These are phyloP conservation scores for Atethmia centrago DNA, from an alignment of 2,888 invertebrate genomes.

Conservation along the genomic window DNA sequence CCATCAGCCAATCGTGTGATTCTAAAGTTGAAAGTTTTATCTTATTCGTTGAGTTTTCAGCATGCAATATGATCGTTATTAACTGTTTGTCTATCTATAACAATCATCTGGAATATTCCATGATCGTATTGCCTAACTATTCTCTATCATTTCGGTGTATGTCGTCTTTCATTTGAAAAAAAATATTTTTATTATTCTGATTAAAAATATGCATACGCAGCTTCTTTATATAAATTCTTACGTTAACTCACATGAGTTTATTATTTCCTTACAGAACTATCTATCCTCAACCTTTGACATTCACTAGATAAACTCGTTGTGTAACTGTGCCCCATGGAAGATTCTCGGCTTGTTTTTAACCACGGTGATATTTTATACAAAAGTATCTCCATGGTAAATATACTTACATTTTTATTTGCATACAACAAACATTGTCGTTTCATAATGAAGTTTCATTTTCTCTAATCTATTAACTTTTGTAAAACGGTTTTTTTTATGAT, in stretches of 20 bases:
- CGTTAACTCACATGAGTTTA: background rate
- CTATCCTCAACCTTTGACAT: conserved; percentile 51
- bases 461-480: background rate
- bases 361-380: background rate
- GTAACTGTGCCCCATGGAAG: conserved; percentile 31
- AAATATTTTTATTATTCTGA: background rate
- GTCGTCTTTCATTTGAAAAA: background rate
- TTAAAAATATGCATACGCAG: background rate
- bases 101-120: background rate
- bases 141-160: background rate
- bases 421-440: background rate
- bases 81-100: background rate
- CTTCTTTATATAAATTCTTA: background rate
- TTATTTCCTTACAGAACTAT: conserved; percentile 19
- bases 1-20: background rate
- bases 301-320: conserved; percentile 50
- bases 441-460: background rate
- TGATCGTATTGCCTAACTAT: background rate
- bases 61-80: background rate
- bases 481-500: background rate
- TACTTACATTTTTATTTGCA: background rate
- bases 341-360: conserved; percentile 39
- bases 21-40: background rate
- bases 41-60: background rate
- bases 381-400: conserved; percentile 3